Percentiles rank a stretch among this genome's conserved stretches.
phyloP scores from a whole-genome alignment of 2,113 vertebrate species.

The Galemys pyrenaicus region DNA sequence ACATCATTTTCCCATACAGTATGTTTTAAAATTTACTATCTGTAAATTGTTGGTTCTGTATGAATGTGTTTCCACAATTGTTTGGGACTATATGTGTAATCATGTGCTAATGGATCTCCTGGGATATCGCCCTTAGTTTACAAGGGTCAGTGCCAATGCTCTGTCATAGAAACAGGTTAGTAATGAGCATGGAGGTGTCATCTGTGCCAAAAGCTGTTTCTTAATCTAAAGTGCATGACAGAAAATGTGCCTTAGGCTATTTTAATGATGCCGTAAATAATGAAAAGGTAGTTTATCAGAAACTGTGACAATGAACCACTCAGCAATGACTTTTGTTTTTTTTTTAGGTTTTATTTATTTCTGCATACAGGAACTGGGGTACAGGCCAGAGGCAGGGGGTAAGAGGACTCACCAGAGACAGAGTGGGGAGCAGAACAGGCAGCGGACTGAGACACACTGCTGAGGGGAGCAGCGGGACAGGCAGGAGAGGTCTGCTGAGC shows the following conservation, averaged over 20 bases:
- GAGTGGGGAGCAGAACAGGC: too few relatives aligned
- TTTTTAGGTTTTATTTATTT: too few relatives aligned
- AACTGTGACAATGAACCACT: background rate
- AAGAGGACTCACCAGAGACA: too few relatives aligned
- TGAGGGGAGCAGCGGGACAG: too few relatives aligned
- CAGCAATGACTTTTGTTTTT: background rate
- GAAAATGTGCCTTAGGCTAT: background rate
- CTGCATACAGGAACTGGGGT: too few relatives aligned
- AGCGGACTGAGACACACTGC: too few relatives aligned
- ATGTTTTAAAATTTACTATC: background rate
- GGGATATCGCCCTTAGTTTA: slow-evolving; percentile 19
- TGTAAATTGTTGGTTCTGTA: background rate
- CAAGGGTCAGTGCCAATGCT: background rate
- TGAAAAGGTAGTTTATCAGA: background rate
- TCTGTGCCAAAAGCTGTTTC: background rate
- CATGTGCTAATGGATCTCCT: slow-evolving; percentile 43
- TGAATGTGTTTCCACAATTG: slow-evolving; percentile 30
- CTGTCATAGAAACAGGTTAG: background rate
- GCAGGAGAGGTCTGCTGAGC: too few relatives aligned
- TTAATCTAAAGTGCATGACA: background rate
- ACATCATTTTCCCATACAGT: background rate
- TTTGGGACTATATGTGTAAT: slow-evolving; percentile 16
- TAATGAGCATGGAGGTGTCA: background rate
- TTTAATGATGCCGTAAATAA: background rate
- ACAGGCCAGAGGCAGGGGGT: too few relatives aligned